Evolutionary conservation across 2,888 invertebrate genomes (phyloP).

Genomic region (Phragmatobia fuliginosa): DNA sequence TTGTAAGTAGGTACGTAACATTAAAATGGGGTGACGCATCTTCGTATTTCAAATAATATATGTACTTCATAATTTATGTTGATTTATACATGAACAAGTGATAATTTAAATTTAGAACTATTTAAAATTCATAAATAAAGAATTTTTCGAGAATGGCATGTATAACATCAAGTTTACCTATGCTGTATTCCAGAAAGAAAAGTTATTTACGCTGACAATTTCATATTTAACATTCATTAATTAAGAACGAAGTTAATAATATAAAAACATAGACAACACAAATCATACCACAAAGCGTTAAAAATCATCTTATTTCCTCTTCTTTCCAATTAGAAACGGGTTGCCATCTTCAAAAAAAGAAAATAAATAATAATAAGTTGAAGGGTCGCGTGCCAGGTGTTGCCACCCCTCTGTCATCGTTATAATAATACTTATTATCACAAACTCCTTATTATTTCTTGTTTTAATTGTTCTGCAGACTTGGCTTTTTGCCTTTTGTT

Average conservation of each 20-base stretch:
- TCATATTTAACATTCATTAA: not conserved
- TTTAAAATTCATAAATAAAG: not conserved
- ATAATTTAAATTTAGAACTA: not conserved
- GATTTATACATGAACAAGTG: conserved; percentile 9
- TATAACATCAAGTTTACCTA: not conserved
- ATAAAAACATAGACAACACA: conserved; percentile 3
- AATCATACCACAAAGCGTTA: conserved; percentile 18
- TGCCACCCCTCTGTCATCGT: conserved; percentile 65
- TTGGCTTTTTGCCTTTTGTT: conserved; percentile 85
- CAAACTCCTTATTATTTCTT: conserved; percentile 85
- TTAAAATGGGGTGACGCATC: conserved; percentile 43
- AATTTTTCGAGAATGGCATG: not conserved
- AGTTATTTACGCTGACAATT: not conserved
- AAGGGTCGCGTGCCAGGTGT: conserved; percentile 74
- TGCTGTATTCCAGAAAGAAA: not conserved
- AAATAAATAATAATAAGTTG: conserved; percentile 50
- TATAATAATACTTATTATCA: conserved; percentile 85
- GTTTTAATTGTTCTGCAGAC: conserved; percentile 84
- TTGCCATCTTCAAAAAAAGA: conserved; percentile 44
- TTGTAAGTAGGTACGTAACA: conserved; percentile 20
- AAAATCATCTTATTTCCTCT: conserved; percentile 41
- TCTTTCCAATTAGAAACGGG: conserved; percentile 49
- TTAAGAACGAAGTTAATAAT: conserved; percentile 6
- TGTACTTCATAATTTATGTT: conserved; percentile 15
- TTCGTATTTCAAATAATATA: conserved; percentile 23